A percentile compares a stretch with the other conserved stretches of the same genome.
Conservation (phyloP, 2,888 invertebrate genomes). For the Volucella zonaria region DNA sequence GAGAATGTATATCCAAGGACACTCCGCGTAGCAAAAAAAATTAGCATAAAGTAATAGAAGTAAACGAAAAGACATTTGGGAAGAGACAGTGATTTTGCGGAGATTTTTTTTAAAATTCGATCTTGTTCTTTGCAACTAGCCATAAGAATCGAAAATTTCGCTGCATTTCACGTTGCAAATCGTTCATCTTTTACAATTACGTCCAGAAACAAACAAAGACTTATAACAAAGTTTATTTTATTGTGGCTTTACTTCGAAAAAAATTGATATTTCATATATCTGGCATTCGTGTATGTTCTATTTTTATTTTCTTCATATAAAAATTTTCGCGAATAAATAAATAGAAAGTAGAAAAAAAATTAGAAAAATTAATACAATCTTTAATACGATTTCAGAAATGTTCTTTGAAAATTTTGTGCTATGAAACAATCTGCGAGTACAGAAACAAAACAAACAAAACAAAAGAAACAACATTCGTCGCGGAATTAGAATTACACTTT, state of each 20-base stretch:
- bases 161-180: too few relatives aligned
- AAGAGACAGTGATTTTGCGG: too few relatives aligned
- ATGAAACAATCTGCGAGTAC: slow-evolving; percentile 28
- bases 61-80: too few relatives aligned
- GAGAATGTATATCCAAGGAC: too few relatives aligned
- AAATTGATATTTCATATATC: slow-evolving; percentile 21
- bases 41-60: too few relatives aligned
- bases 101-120: too few relatives aligned
- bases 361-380: slow-evolving; percentile 32
- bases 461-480: not conserved
- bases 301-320: slow-evolving; percentile 25
- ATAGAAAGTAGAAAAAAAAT: slow-evolving; percentile 15
- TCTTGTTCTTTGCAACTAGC: too few relatives aligned
- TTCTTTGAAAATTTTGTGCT: slow-evolving; percentile 22
- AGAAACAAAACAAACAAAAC: not conserved
- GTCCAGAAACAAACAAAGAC: slow-evolving; percentile 15
- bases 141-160: too few relatives aligned
- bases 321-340: slow-evolving; percentile 53
- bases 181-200: not conserved
- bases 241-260: slow-evolving; percentile 48
- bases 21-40: too few relatives aligned
- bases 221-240: slow-evolving; percentile 64
- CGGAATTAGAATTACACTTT: slow-evolving; percentile 5
- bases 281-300: slow-evolving; percentile 11
- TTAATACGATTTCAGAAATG: slow-evolving; percentile 39